phyloP scores from a whole-genome alignment of 2,113 vertebrate genomes.

The Perognathus longimembris region DNA sequence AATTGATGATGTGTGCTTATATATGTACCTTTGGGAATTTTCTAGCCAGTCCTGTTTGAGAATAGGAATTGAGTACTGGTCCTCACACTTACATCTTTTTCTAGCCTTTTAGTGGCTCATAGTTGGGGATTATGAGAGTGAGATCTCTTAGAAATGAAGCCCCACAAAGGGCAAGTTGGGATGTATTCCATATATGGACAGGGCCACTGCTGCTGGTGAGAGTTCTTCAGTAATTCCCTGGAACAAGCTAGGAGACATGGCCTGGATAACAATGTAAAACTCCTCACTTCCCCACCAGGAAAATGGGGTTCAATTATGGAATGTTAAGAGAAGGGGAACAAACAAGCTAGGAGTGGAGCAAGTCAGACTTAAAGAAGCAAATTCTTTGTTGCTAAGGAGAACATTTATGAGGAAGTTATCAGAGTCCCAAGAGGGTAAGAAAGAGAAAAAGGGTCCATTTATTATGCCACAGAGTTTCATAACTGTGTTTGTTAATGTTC shows the following conservation, averaged over 20 bases:
- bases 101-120: slow-evolving; percentile 40
- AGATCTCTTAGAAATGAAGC: not conserved
- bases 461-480: not conserved
- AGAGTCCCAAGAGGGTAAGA: not conserved
- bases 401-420: not conserved
- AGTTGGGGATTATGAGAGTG: slow-evolving; percentile 26
- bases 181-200: not conserved
- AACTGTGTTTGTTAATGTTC: not conserved
- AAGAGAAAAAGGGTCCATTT: not conserved
- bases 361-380: not conserved
- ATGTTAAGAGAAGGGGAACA: not conserved
- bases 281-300: not conserved
- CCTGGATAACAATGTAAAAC: not conserved
- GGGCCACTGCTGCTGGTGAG: not conserved
- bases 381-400: not conserved
- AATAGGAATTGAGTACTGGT: not conserved
- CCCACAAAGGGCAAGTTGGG: not conserved
- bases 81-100: slow-evolving; percentile 6
- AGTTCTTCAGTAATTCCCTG: not conserved
- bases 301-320: not conserved
- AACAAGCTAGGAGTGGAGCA: not conserved
- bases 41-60: not conserved
- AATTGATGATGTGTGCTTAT: not conserved
- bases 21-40: not conserved
- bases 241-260: not conserved